phyloP scores from a whole-genome alignment of 2,797 vertebrate species.

The Ibycter americanus region DNA sequence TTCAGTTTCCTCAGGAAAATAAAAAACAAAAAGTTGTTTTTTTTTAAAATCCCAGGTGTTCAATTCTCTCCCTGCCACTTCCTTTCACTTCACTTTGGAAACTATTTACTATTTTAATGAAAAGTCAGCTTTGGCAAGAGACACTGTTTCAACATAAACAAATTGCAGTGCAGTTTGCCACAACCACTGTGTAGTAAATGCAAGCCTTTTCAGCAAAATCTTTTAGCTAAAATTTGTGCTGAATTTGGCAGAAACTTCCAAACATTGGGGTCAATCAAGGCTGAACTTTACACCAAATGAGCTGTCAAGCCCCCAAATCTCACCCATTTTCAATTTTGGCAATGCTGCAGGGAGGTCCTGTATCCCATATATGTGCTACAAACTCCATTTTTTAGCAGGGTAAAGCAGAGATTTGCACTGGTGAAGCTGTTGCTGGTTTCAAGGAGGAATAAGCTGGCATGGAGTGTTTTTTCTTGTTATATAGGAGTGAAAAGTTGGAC shows the following conservation, averaged over 20 bases:
- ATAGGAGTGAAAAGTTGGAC: neutral
- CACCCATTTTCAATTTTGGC: neutral
- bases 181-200: neutral
- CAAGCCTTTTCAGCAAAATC: neutral
- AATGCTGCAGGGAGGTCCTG: neutral
- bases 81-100: neutral
- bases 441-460: neutral
- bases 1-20: neutral
- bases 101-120: neutral
- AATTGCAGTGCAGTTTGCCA: neutral
- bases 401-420: neutral
- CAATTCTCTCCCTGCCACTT: neutral
- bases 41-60: neutral
- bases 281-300: neutral
- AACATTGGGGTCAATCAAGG: rapidly evolving
- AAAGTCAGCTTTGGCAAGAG: conserved; percentile 26
- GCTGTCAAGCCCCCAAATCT: neutral
- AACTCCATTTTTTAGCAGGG: neutral
- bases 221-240: neutral
- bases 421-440: neutral
- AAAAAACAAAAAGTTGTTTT: neutral
- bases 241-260: neutral
- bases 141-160: neutral
- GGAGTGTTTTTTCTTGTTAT: neutral
- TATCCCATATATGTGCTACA: neutral